Percentiles rank a stretch among this genome's conserved stretches.
phyloP scores from a whole-genome alignment of 2,113 vertebrate genomes.

The Numida meleagris region DNA sequence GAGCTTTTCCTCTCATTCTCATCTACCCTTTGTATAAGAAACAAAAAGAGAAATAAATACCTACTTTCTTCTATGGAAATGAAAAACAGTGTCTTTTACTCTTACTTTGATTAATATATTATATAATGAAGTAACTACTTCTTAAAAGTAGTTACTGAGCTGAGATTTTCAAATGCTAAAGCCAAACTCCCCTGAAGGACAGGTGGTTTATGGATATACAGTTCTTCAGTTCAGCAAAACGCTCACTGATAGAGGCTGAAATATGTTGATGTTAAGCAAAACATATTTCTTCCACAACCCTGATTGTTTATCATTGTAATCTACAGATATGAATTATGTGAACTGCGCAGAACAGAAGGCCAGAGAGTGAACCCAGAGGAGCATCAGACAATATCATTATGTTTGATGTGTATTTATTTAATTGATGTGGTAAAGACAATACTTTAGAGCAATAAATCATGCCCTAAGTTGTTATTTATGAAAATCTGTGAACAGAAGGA shows the following conservation, averaged over 20 bases:
- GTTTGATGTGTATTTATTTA: slow-evolving; percentile 28
- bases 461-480: neutral
- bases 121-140: too few species aligned
- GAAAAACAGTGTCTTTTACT: neutral
- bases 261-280: neutral
- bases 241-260: neutral
- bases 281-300: neutral
- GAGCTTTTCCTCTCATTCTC: neutral
- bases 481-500: slow-evolving; percentile 14
- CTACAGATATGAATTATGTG: neutral
- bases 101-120: too few species aligned
- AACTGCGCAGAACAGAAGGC: slow-evolving; percentile 22
- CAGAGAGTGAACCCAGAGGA: neutral
- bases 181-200: neutral
- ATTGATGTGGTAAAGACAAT: neutral
- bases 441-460: neutral
- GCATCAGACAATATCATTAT: neutral
- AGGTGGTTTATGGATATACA: slow-evolving; percentile 7
- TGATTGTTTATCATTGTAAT: neutral
- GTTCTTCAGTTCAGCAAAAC: neutral
- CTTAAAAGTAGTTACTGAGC: neutral
- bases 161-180: neutral
- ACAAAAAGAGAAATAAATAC: neutral
- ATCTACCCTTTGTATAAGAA: neutral
- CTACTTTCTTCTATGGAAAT: neutral